These are phyloP conservation scores for Cistogaster globosa DNA, from an alignment of 2,888 invertebrate species.

Conservation along the genomic window DNA sequence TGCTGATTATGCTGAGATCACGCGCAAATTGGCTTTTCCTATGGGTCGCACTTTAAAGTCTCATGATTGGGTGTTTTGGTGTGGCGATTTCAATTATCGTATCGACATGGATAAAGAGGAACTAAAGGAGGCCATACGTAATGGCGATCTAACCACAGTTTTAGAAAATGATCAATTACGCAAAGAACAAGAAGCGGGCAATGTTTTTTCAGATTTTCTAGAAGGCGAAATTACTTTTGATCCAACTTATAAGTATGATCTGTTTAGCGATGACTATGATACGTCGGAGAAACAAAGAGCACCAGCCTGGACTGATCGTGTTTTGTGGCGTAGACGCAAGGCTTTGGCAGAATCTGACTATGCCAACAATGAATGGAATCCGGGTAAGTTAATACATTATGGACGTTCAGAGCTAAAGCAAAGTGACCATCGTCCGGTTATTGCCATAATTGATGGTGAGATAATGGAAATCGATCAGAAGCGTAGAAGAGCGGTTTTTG, in stretches of 20 bases:
- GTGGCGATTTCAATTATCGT: constrained; percentile 99
- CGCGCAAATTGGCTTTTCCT: constrained; percentile 93
- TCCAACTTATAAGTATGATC: constrained; percentile 99
- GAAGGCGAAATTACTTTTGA: constrained; percentile 96
- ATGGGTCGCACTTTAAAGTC: constrained; percentile 96
- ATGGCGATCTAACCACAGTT: constrained; percentile 87
- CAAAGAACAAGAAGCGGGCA: constrained; percentile 90
- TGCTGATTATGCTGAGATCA: constrained; percentile 98
- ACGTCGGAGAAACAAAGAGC: constrained; percentile 98
- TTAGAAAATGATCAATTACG: constrained; percentile 94
- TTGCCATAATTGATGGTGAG: constrained; percentile 94
- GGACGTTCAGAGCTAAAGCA: constrained; percentile 96
- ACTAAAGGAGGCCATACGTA: constrained; percentile 91
- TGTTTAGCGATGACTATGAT: constrained; percentile 99
- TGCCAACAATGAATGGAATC: constrained; percentile 86
- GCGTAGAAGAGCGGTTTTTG: constrained; percentile 90
- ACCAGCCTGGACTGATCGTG: constrained; percentile 99
- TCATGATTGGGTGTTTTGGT: constrained; percentile 99
- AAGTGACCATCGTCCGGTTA: constrained; percentile 98
- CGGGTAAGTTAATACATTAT: constrained; percentile 93
- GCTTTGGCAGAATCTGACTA: constrained; percentile 88
- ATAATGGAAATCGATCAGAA: constrained; percentile 91
- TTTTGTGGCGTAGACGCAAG: constrained; percentile 95
- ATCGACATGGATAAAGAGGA: constrained; percentile 98
- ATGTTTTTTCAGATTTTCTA: constrained; percentile 95